phyloP scores from a whole-genome alignment of 2,888 invertebrate genomes.

The Pyralis farinalis region DNA sequence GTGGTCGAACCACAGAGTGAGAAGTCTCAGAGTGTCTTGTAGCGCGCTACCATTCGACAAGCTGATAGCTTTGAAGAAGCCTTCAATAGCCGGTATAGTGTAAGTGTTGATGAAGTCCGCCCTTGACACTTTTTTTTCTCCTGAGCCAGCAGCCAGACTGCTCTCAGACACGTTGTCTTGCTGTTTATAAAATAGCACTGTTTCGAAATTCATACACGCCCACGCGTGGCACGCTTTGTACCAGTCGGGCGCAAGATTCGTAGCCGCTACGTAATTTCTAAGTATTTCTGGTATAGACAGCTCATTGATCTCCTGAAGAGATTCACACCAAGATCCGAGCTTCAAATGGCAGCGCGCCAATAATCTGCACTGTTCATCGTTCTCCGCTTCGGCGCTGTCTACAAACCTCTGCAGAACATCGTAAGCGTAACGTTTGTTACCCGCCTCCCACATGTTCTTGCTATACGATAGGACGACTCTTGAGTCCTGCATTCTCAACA shows the following conservation, averaged over 20 bases:
- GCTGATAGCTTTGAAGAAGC: slow-evolving; percentile 97
- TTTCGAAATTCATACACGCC: slow-evolving; percentile 99
- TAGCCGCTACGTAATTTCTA: slow-evolving; percentile 89
- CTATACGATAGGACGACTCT: slow-evolving; percentile 96
- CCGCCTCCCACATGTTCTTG: slow-evolving; percentile 96
- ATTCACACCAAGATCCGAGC: slow-evolving; percentile 97
- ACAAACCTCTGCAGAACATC: slow-evolving; percentile 91
- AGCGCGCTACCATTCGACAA: slow-evolving; percentile 94
- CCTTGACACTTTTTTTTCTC: slow-evolving; percentile 65
- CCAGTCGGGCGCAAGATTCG: slow-evolving; percentile 93
- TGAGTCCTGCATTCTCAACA: slow-evolving; percentile 88
- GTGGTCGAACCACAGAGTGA: slow-evolving; percentile 99
- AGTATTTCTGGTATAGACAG: slow-evolving; percentile 87
- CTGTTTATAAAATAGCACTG: slow-evolving; percentile 85
- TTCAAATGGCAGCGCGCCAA: slow-evolving; percentile 94
- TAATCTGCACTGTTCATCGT: slow-evolving; percentile 77
- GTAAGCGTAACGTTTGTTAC: slow-evolving; percentile 88
- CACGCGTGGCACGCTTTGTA: slow-evolving; percentile 99
- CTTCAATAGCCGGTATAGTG: slow-evolving; percentile 96
- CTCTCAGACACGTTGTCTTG: slow-evolving; percentile 70
- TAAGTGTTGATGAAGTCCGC: slow-evolving; percentile 74
- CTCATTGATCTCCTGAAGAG: slow-evolving; percentile 90
- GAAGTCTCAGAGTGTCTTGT: slow-evolving; percentile 95
- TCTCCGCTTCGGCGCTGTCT: slow-evolving; percentile 69
- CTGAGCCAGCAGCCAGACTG: slow-evolving; percentile 63